A percentile compares a stretch with the other conserved stretches of the same genome.
Evolutionary conservation across 2,113 vertebrate genomes (phyloP).

Genomic region (Gnathonemus echidnorhynchus): DNA sequence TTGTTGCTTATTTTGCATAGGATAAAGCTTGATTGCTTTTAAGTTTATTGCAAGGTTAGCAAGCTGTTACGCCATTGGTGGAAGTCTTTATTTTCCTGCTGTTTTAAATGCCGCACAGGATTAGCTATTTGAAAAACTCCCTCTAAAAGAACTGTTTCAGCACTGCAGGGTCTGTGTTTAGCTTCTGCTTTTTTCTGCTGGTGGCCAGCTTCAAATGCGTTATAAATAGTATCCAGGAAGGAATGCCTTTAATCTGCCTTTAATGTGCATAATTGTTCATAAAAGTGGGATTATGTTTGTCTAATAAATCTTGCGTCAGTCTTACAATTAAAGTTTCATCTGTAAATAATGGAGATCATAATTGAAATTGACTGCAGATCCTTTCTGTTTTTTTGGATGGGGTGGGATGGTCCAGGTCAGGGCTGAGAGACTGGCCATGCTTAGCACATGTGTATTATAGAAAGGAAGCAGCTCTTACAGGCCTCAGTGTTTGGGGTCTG

Average conservation of each 20-base stretch:
- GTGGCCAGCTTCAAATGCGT: conserved; percentile 1
- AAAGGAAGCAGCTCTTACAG: conserved; percentile 29
- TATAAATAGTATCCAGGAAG: conserved; percentile 20
- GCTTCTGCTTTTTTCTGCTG: not conserved
- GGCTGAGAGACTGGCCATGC: conserved; percentile 22
- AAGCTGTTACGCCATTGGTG: not conserved
- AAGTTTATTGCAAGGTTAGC: not conserved
- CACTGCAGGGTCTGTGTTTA: not conserved
- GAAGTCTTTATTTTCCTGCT: not conserved
- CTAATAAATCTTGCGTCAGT: conserved; percentile 39
- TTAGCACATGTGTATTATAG: conserved; percentile 54
- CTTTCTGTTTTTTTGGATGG: conserved; percentile 30
- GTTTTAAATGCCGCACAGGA: not conserved
- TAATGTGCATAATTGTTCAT: conserved; percentile 33
- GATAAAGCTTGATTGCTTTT: not conserved
- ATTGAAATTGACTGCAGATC: conserved; percentile 31
- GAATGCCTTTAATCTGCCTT: conserved; percentile 28
- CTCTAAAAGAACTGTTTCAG: not conserved
- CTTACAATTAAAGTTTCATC: conserved; percentile 26
- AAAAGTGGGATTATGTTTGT: conserved; percentile 40
- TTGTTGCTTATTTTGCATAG: not conserved
- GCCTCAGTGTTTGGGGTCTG: conserved; percentile 16
- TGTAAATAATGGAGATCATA: conserved; percentile 36
- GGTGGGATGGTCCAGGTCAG: not conserved
- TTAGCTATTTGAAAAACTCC: not conserved